These are phyloP conservation scores for Blastobasis lacticolella DNA, from an alignment of 2,888 invertebrate genomes.

Conservation along the genomic window DNA sequence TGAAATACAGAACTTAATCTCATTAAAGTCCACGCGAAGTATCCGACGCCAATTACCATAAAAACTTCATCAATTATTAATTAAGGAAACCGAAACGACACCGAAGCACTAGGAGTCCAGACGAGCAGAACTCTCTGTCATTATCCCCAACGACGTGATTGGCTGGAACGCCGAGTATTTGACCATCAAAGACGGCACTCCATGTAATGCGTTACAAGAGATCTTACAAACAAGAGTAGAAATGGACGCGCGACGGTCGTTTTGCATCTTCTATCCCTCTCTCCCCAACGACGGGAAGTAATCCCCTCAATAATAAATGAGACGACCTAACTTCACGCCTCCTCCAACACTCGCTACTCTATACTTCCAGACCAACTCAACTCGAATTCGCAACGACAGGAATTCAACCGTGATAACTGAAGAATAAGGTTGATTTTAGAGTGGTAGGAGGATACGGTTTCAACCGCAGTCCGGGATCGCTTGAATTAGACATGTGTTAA, in stretches of 20 bases:
- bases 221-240: slow-evolving; percentile 14
- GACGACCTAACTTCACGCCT: slow-evolving; percentile 64
- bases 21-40: too few species aligned
- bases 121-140: too few species aligned
- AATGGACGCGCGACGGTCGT: slow-evolving; percentile 17
- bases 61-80: too few species aligned
- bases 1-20: too few species aligned
- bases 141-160: too few species aligned
- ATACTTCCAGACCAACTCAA: slow-evolving; percentile 44
- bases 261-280: slow-evolving; percentile 11
- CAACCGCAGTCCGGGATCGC: slow-evolving; percentile 24
- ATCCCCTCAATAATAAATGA: slow-evolving; percentile 70
- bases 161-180: too few species aligned
- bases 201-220: neutral
- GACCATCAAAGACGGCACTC: too few species aligned
- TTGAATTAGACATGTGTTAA: slow-evolving; percentile 69
- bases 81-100: too few species aligned
- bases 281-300: slow-evolving; percentile 39
- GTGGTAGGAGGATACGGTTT: slow-evolving; percentile 17
- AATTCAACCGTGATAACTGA: slow-evolving; percentile 20
- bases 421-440: slow-evolving; percentile 16
- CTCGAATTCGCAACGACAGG: slow-evolving; percentile 20
- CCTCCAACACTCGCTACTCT: slow-evolving; percentile 50
- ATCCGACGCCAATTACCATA: too few species aligned
- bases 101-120: too few species aligned